Percentiles rank a stretch among this genome's conserved stretches.
Evolutionary conservation across 1,140 invertebrate species (phyloP).

Genomic region (Micrasema longulum): DNA sequence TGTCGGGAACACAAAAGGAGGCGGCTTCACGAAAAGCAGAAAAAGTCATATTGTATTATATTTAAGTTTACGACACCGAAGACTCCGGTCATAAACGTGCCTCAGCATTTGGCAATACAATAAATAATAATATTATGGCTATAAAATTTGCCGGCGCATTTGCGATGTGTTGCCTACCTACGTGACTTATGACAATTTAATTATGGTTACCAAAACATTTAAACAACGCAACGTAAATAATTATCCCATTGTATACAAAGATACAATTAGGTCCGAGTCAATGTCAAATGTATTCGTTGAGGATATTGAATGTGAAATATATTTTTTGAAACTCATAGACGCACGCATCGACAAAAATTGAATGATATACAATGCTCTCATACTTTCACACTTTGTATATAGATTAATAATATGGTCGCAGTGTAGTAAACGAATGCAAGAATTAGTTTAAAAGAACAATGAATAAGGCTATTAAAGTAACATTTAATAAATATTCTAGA

Average conservation of each 20-base stretch:
- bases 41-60: conserved; percentile 36
- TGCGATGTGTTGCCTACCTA: background rate
- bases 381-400: no score
- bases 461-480: no score
- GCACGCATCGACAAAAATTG: no score
- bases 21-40: conserved; percentile 34
- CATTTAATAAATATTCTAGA: no score
- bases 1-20: conserved; percentile 43
- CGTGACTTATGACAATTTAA: conserved; percentile 37
- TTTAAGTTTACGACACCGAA: conserved; percentile 27
- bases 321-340: no score
- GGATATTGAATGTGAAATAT: no score
- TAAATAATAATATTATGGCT: conserved; percentile 29
- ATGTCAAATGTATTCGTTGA: no score
- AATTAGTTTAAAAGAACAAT: no score
- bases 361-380: no score
- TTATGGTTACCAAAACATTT: conserved; percentile 12
- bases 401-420: no score
- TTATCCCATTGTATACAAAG: conserved; percentile 26
- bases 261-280: no score
- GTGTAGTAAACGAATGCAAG: no score
- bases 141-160: conserved; percentile 25
- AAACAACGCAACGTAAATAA: background rate
- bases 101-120: conserved; percentile 2
- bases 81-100: conserved; percentile 24